Conservation (phyloP, 2,113 vertebrate genomes). For the Hoplias malabaricus region DNA sequence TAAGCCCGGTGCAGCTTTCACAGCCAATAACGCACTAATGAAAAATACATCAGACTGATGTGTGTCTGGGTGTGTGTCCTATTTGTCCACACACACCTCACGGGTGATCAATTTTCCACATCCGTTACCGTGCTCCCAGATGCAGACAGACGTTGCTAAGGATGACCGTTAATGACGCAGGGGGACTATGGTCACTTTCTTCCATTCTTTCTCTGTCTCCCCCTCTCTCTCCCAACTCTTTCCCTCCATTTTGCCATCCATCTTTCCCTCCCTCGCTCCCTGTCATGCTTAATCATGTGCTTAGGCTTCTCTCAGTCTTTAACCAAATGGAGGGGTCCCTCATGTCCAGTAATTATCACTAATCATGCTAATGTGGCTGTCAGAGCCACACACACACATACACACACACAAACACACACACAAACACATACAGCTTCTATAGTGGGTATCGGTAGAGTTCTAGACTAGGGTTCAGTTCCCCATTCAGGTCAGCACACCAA, state of each 20-base stretch:
- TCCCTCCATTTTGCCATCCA: neutral
- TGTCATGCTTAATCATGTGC: conserved; percentile 33
- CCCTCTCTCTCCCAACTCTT: neutral
- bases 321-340: conserved; percentile 17
- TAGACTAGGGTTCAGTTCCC: too few species aligned
- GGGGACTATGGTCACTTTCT: neutral
- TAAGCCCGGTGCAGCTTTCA: conserved; percentile 46
- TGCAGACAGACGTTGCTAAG: neutral
- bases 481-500: too few species aligned
- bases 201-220: neutral
- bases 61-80: conserved; percentile 1
- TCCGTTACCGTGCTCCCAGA: neutral
- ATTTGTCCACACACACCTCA: conserved; percentile 46
- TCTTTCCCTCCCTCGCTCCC: neutral
- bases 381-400: neutral
- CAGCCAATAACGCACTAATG: conserved; percentile 56
- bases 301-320: conserved; percentile 17
- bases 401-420: neutral
- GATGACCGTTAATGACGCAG: conserved; percentile 8
- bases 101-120: conserved; percentile 32
- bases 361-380: conserved; percentile 19
- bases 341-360: conserved; percentile 8
- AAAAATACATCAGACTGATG: conserved; percentile 52
- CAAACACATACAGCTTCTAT: neutral
- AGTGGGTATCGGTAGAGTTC: too few species aligned